Base-by-base conservation (phyloP, 2,888 invertebrate species). In the Germaria angustata region DNA sequence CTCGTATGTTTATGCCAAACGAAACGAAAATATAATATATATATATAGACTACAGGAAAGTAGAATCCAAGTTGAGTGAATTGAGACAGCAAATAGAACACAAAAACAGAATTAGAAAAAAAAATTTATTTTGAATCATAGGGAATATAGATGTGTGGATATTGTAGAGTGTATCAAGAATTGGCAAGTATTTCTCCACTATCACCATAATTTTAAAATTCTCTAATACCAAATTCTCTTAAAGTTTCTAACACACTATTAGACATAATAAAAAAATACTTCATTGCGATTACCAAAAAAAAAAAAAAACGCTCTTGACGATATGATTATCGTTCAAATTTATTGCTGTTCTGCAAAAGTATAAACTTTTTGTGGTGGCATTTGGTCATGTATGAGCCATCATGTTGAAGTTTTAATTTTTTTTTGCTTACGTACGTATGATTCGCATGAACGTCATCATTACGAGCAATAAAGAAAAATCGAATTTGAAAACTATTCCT, bases 391-490 rank as follows among this genome's bases (percentile, higher is more conserved):
- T 36, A 20, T 7, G n/a, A 28, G 3, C 13, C 2, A 0, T 0
- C 5, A 9, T 36, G 22, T n/a, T 22, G 8, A 59, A 41, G 8
- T 34, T 46, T 49, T 15, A 36, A 15, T 15, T 20, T 51, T 66
- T 51, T 20, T 36, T 66, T 51, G 51, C 49, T 22, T 24, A 24
- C 51, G 36, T 51, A 24, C 11, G 24, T 36, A 66, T 24, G 24
- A 66, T 15, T 49, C 24, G 49, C 36, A 9, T 36, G 22, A 36
- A 36, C 65, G 46, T 49, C 65, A 46, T 65, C 8, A 44, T 44
- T 17, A 39, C n/a, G 11, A 24, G 4, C 5, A 28, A n/a, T 3
- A 20, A 57, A 17, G 0, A 17, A 22, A 7, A 28, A 3, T 3
- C 28, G 6, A 39, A n/a, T 39, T 22, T 36, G 36, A 22, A 28